phyloP scores from a whole-genome alignment of 1,140 invertebrate genomes.

The Cyclina sinensis region DNA sequence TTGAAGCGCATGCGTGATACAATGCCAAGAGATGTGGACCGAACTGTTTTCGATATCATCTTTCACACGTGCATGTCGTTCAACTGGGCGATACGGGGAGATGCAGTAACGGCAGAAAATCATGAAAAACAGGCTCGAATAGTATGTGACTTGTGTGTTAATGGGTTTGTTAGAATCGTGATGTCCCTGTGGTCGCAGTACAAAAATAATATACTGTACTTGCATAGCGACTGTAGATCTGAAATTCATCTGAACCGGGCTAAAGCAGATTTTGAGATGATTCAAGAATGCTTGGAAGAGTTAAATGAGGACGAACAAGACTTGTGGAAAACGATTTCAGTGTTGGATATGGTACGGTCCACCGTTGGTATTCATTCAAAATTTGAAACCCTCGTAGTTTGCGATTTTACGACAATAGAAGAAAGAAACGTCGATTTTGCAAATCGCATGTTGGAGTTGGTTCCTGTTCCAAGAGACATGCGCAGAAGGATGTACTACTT shows the following conservation, averaged over 20 bases:
- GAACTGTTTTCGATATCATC: neutral
- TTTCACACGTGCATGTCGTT: neutral
- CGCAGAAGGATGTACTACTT: neutral
- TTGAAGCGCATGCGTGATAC: neutral
- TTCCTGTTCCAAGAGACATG: neutral
- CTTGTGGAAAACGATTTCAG: neutral
- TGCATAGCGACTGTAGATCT: neutral
- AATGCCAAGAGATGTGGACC: neutral
- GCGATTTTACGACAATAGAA: neutral
- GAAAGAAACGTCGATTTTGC: neutral
- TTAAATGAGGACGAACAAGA: neutral
- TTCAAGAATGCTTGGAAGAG: neutral
- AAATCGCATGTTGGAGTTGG: neutral
- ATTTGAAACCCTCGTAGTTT: neutral
- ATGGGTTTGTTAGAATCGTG: neutral
- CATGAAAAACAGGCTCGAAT: neutral
- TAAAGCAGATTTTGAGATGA: neutral
- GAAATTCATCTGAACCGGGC: neutral
- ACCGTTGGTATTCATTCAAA: neutral
- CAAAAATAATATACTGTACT: conserved; percentile 6
- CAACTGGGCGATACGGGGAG: neutral
- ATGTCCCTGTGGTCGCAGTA: neutral
- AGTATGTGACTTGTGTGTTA: neutral
- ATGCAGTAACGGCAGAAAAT: neutral
- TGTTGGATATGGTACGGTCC: neutral